Conservation (phyloP, 2,888 invertebrate species). For the Alentia gelatinosa region DNA sequence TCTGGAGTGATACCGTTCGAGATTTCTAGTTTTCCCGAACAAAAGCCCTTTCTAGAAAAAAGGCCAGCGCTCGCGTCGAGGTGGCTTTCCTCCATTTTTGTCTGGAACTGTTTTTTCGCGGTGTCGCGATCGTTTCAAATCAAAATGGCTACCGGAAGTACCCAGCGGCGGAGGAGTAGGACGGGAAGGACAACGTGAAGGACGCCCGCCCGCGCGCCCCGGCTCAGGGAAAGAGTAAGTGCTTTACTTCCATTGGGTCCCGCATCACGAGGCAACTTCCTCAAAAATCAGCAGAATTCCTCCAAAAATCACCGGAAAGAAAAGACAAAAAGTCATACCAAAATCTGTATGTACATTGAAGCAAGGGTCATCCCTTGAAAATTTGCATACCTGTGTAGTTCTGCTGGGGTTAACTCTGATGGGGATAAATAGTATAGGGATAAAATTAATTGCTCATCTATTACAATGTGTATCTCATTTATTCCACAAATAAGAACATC, state of each 20-base stretch:
- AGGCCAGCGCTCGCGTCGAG: background rate
- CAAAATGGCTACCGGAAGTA: background rate
- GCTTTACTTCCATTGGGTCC: conserved; percentile 54
- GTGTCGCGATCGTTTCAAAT: background rate
- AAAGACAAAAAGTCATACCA: background rate
- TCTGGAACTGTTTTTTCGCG: too few relatives aligned
- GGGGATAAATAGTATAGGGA: too few relatives aligned
- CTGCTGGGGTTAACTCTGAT: too few relatives aligned
- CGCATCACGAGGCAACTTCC: conserved; percentile 53
- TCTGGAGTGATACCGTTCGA: too few relatives aligned
- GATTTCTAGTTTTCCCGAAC: background rate
- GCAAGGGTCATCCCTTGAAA: too few relatives aligned
- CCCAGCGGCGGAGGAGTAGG: background rate
- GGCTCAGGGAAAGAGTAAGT: conserved; percentile 54
- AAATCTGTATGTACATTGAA: background rate
- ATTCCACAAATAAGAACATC: too few relatives aligned
- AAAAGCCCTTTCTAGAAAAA: background rate
- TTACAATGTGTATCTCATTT: too few relatives aligned
- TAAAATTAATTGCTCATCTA: too few relatives aligned
- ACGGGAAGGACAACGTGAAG: conserved; percentile 30
- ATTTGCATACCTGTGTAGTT: too few relatives aligned
- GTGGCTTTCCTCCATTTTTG: background rate
- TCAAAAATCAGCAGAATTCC: conserved; percentile 55
- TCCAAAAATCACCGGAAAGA: background rate
- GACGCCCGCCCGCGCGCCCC: background rate